Evolutionary conservation across 2,113 vertebrate species (phyloP).

Genomic region (Dicentrarchus labrax): DNA sequence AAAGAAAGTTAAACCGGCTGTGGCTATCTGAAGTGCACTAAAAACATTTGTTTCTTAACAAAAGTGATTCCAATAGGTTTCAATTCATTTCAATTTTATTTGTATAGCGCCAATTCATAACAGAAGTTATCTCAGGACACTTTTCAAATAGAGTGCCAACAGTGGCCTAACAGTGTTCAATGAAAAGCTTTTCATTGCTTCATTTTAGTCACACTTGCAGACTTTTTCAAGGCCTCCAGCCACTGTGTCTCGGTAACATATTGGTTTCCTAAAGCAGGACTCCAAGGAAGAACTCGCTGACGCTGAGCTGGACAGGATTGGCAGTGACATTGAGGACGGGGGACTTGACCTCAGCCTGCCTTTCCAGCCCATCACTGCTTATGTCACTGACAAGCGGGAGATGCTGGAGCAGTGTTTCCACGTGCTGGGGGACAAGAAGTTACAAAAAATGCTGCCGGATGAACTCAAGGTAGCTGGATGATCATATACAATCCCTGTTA

Average conservation of each 20-base stretch:
- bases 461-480: slow-evolving; percentile 89
- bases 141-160: too few species aligned
- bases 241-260: neutral
- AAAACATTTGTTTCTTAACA: too few species aligned
- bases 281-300: slow-evolving; percentile 82
- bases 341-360: slow-evolving; percentile 91
- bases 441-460: slow-evolving; percentile 95
- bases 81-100: too few species aligned
- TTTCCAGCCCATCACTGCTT: slow-evolving; percentile 94
- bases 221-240: neutral
- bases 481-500: too few species aligned
- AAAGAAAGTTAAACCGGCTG: too few species aligned
- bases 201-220: neutral
- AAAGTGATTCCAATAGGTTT: too few species aligned
- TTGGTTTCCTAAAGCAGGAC: slow-evolving; percentile 78
- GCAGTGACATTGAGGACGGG: slow-evolving; percentile 96
- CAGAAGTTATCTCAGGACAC: too few species aligned
- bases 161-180: too few species aligned
- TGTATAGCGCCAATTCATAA: too few species aligned
- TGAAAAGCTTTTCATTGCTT: neutral
- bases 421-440: slow-evolving; percentile 93
- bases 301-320: slow-evolving; percentile 85
- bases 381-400: slow-evolving; percentile 89
- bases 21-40: too few species aligned
- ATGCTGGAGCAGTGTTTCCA: slow-evolving; percentile 96